These are phyloP conservation scores for Oryzias woworae DNA, from an alignment of 2,113 vertebrate genomes.

Conservation along the genomic window DNA sequence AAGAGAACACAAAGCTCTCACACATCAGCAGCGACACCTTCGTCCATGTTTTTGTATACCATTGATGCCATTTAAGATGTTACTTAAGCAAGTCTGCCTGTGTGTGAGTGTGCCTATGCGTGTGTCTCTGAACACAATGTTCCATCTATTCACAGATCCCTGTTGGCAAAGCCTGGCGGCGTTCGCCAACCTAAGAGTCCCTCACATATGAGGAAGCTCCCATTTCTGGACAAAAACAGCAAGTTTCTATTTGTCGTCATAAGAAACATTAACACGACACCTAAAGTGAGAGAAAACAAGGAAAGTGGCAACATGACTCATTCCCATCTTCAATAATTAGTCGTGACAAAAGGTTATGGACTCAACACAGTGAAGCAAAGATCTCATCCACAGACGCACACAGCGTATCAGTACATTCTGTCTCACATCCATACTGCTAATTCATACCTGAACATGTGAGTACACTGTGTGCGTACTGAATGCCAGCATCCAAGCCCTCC, in stretches of 20 bases:
- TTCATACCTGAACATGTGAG: conserved; percentile 54
- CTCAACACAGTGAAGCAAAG: conserved; percentile 57
- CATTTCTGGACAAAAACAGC: conserved; percentile 20
- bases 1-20: conserved; percentile 37
- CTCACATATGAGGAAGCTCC: conserved; percentile 46
- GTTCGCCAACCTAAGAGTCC: conserved; percentile 66
- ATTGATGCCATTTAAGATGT: conserved; percentile 45
- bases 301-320: neutral
- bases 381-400: conserved; percentile 44
- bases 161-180: conserved; percentile 68
- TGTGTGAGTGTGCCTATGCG: conserved; percentile 22
- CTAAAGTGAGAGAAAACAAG: conserved; percentile 2
- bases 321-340: neutral
- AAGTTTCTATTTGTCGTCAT: neutral
- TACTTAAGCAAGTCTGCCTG: conserved; percentile 14
- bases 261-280: neutral
- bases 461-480: conserved; percentile 24
- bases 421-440: conserved; percentile 56
- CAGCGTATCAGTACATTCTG: conserved; percentile 58
- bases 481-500: conserved; percentile 14
- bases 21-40: conserved; percentile 27
- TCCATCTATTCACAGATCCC: conserved; percentile 77
- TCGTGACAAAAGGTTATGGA: conserved; percentile 9
- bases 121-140: conserved; percentile 78
- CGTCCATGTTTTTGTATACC: conserved; percentile 30